Evolutionary conservation across 2,888 invertebrate genomes (phyloP).

Genomic region (Conops quadrifasciatus): DNA sequence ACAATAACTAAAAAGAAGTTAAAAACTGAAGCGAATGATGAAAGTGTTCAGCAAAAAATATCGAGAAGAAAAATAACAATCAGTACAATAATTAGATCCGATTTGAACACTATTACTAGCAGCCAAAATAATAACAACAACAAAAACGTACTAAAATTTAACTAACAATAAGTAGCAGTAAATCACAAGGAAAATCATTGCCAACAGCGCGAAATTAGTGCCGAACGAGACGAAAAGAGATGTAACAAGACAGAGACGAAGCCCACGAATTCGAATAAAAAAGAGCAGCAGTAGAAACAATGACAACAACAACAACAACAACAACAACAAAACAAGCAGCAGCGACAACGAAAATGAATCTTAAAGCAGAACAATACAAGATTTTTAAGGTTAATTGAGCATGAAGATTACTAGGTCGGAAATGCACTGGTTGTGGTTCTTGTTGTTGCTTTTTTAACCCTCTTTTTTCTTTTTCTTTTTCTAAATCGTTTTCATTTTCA

Average conservation of each 20-base stretch:
- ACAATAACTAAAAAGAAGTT: background rate
- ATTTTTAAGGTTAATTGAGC: slow-evolving; percentile 65
- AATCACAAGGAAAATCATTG: too few relatives aligned
- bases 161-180: too few relatives aligned
- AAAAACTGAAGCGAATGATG: background rate
- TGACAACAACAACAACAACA: slow-evolving; percentile 13
- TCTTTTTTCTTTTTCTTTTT: slow-evolving; percentile 20
- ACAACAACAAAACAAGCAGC: slow-evolving; percentile 24
- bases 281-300: slow-evolving; percentile 9
- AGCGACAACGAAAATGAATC: slow-evolving; percentile 28
- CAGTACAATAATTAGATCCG: too few relatives aligned
- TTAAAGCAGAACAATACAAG: slow-evolving; percentile 34
- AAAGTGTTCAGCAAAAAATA: too few relatives aligned
- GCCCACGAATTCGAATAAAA: too few relatives aligned
- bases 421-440: slow-evolving; percentile 48
- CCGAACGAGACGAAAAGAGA: too few relatives aligned
- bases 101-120: background rate
- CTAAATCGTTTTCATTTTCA: slow-evolving; percentile 54
- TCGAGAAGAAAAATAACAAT: too few relatives aligned
- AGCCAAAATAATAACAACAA: slow-evolving; percentile 1
- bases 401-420: slow-evolving; percentile 67
- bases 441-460: slow-evolving; percentile 37
- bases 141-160: background rate
- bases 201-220: too few relatives aligned
- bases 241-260: background rate